These are phyloP conservation scores for Druon quercuslanigerum DNA, from an alignment of 1,140 invertebrate genomes.

Conservation along the genomic window DNA sequence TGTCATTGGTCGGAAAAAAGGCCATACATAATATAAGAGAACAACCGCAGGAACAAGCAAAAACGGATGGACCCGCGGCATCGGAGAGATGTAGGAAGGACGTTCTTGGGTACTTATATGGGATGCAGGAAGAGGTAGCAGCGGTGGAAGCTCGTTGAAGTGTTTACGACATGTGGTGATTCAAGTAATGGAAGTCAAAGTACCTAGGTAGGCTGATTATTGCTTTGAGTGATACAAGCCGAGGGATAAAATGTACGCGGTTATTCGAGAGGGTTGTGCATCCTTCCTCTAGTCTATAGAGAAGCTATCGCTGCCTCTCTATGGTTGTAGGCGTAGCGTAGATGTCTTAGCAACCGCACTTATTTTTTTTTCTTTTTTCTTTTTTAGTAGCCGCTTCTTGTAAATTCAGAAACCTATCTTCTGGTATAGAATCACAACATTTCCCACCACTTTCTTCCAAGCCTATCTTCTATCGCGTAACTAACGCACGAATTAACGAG, in stretches of 20 bases:
- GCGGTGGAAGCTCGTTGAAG: constrained; percentile 26
- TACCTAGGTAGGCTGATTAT: constrained; percentile 19
- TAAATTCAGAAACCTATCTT: constrained; percentile 17
- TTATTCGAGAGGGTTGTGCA: too few species aligned
- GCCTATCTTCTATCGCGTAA: not conserved
- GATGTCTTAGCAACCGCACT: not conserved
- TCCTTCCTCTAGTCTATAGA: too few species aligned
- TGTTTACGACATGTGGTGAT: constrained; percentile 29
- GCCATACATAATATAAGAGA: constrained; percentile 16
- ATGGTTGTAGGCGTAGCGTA: constrained; percentile 6
- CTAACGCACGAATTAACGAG: constrained; percentile 23
- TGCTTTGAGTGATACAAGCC: constrained; percentile 30
- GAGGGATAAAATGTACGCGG: constrained; percentile 9
- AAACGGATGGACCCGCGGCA: constrained; percentile 28
- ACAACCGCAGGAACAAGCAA: not conserved
- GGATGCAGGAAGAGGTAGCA: constrained; percentile 24
- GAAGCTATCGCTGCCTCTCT: too few species aligned
- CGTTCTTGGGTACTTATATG: constrained; percentile 25
- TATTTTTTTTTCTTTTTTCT: too few species aligned
- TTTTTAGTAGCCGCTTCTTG: not conserved
- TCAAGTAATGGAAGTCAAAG: constrained; percentile 30
- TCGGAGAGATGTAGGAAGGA: constrained; percentile 29
- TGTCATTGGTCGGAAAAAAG: not conserved
- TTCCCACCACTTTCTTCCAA: constrained; percentile 17
- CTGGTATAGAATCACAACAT: not conserved